Base-by-base conservation (phyloP, 2,888 invertebrate genomes). In the Zygothrica quintamaculata region DNA sequence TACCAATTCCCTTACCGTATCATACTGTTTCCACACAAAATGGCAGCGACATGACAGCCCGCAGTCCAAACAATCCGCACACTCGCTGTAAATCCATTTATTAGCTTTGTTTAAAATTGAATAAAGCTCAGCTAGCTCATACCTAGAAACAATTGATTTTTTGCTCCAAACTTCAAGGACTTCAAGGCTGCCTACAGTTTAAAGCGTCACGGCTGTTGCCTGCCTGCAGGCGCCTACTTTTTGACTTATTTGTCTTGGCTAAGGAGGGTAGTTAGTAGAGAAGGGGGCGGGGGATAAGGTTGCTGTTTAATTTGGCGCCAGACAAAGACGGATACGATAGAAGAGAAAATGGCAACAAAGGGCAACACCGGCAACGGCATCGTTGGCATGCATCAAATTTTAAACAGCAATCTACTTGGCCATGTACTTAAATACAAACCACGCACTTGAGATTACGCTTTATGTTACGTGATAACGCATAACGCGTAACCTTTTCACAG, bases 391-490 rank as follows among this genome's bases (percentile, higher is more conserved):
- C 79, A 82, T 87, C 86, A 87, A 81, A 81, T 81, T 87, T 81
- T 85, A 87, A 87, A 85, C 62, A 87, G 79, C 86, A 81, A 81
- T 81, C 84, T 72, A 57, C 71, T 56, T 64, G 69, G 62, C 76
- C 65, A 57, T 78, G 79, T 87, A 74, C 78, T 68, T 74, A 85
- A 82, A 82, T 68, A 65, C 73, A 68, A 85, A 66, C 86, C 88
- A 82, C 86, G 84, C 88, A 65, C 80, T 65, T 42, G 65, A 70
- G 85, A 87, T 87, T 87, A 75, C 79, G 82, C 84, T 88, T 84
- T 84, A 88, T 88, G 87, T 88, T 84, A 84, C 84, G 88, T 84
- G 84, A 84, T 84, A 86, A 86, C 84, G 88, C 84, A 84, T 85
- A 71, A 71, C 85, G 87, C 86, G 77, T 85, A 85, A 85, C 84